These are phyloP conservation scores for Caenorhabditis japonica DNA, from an alignment of 2,888 invertebrate species.

Conservation along the genomic window DNA sequence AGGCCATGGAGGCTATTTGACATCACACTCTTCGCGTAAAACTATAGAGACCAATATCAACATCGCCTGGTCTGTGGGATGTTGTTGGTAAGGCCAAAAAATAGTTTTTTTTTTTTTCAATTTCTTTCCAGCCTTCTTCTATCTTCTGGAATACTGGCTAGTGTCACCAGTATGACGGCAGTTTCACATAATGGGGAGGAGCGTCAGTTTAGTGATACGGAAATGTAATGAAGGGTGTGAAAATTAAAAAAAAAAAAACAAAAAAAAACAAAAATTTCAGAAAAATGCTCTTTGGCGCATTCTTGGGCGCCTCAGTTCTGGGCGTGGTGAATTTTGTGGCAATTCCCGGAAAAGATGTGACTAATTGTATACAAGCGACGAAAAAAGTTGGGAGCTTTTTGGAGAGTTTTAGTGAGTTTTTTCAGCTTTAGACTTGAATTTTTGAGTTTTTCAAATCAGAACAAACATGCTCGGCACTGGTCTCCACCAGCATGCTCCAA, in stretches of 20 bases:
- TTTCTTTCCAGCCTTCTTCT: not conserved
- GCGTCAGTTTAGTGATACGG: slow-evolving; percentile 44
- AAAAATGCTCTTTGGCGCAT: slow-evolving; percentile 44
- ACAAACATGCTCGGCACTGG: slow-evolving; percentile 23
- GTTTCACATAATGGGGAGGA: slow-evolving; percentile 9
- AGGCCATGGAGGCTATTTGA: slow-evolving; percentile 60
- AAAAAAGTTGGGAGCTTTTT: slow-evolving; percentile 28
- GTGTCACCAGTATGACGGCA: slow-evolving; percentile 22
- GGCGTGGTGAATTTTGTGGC: slow-evolving; percentile 52
- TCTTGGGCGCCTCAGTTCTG: slow-evolving; percentile 38
- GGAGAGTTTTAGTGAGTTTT: slow-evolving; percentile 19
- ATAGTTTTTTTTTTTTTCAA: slow-evolving; percentile 1
- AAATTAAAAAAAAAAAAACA: not conserved
- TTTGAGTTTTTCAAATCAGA: slow-evolving; percentile 4
- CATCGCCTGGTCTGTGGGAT: slow-evolving; percentile 56
- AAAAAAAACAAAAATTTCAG: slow-evolving; percentile 19
- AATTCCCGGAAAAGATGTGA: slow-evolving; percentile 53
- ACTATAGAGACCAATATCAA: slow-evolving; percentile 56
- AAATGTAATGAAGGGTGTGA: slow-evolving; percentile 40
- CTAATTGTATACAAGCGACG: slow-evolving; percentile 51
- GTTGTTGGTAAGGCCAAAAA: slow-evolving; percentile 47
- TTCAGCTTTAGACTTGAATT: not conserved
- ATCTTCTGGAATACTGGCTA: slow-evolving; percentile 29
- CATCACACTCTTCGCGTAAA: slow-evolving; percentile 56
- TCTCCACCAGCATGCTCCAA: slow-evolving; percentile 39